Evolutionary conservation across 1,140 invertebrate species (phyloP).

Genomic region (Popillia japonica): DNA sequence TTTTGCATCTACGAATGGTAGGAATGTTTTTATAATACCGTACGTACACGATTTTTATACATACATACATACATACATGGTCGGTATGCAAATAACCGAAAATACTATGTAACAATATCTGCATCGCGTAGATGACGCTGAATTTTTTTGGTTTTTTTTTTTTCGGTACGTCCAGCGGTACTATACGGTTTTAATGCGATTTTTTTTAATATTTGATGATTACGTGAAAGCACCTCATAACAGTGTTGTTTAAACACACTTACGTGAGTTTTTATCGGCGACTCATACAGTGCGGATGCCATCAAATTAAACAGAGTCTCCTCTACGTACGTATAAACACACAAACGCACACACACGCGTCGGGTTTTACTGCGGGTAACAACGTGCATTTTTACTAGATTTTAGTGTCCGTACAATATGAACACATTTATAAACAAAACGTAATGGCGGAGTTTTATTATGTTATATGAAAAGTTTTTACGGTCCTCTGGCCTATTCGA

Average conservation of each 20-base stretch:
- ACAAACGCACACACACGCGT: too few species aligned
- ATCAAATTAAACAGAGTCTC: slow-evolving; percentile 23
- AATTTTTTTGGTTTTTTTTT: too few species aligned
- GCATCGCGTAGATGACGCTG: neutral
- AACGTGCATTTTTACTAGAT: slow-evolving; percentile 34
- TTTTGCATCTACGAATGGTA: too few species aligned
- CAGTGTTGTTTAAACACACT: slow-evolving; percentile 36
- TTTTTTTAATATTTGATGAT: slow-evolving; percentile 32
- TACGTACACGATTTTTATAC: too few species aligned
- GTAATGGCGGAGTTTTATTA: slow-evolving; percentile 33
- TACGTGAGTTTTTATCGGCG: slow-evolving; percentile 11
- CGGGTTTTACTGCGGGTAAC: neutral
- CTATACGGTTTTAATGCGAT: neutral
- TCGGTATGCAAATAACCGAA: neutral
- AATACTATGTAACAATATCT: neutral
- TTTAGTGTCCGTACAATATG: slow-evolving; percentile 37
- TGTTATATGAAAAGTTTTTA: slow-evolving; percentile 39
- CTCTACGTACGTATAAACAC: too few species aligned
- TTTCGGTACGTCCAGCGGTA: neutral
- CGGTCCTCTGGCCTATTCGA: slow-evolving; percentile 21
- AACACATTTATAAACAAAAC: slow-evolving; percentile 39
- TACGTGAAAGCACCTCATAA: slow-evolving; percentile 35
- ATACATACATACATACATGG: neutral
- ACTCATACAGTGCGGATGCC: neutral
- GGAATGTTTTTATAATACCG: too few species aligned